Evolutionary conservation across 2,113 vertebrate genomes (phyloP).

Genomic region (Apistogramma diplotaenia): DNA sequence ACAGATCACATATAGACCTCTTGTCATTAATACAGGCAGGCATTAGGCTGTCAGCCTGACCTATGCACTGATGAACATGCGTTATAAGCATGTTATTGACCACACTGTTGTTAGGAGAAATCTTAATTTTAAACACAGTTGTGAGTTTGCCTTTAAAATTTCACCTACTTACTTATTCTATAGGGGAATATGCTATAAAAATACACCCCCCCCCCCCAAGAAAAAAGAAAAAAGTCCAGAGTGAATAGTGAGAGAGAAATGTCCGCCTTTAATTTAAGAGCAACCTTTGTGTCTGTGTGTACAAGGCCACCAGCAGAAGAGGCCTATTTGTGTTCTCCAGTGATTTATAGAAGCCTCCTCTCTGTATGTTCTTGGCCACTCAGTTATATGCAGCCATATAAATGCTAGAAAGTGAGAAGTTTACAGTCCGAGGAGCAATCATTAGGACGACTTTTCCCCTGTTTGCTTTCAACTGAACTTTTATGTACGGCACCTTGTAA

Average conservation of each 20-base stretch:
- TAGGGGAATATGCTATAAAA: neutral
- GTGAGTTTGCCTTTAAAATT: neutral
- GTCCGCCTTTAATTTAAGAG: constrained; percentile 47
- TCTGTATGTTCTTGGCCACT: constrained; percentile 23
- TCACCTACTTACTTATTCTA: neutral
- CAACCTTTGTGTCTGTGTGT: constrained; percentile 46
- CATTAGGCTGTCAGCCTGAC: neutral
- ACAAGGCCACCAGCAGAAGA: constrained; percentile 48
- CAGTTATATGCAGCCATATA: constrained; percentile 55
- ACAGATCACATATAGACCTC: neutral
- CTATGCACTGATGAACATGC: neutral
- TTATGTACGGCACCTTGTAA: constrained; percentile 10
- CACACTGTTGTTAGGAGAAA: neutral
- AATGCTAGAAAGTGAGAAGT: constrained; percentile 51
- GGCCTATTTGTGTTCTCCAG: constrained; percentile 45
- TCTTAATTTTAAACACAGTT: neutral
- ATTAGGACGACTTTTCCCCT: constrained; percentile 29
- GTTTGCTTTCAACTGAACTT: constrained; percentile 31
- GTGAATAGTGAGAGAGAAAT: neutral
- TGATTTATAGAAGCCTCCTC: constrained; percentile 59
- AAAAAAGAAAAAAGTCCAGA: neutral
- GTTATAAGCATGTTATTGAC: neutral
- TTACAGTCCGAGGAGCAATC: constrained; percentile 48
- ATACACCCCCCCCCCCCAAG: neutral
- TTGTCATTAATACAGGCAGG: neutral